Evolutionary conservation across 2,113 vertebrate species (phyloP).

Genomic region (Pterocles gutturalis): DNA sequence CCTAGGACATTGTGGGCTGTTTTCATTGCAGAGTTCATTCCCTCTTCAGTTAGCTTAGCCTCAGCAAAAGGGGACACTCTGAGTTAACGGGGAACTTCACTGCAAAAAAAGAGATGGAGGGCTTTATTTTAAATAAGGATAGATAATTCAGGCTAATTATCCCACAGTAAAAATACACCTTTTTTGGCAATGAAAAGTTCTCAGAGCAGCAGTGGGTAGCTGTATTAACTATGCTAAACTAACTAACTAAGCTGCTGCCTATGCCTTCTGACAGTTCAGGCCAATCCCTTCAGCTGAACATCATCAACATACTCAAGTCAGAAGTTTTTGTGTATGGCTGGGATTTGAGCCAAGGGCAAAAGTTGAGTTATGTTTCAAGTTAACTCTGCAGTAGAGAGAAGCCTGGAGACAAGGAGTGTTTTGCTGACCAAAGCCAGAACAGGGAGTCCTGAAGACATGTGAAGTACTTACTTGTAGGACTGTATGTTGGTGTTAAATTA

Average conservation of each 20-base stretch:
- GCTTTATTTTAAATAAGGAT: background rate
- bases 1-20: background rate
- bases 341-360: constrained; percentile 52
- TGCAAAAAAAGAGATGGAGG: background rate
- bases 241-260: background rate
- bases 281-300: background rate
- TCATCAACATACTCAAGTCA: constrained; percentile 34
- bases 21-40: background rate
- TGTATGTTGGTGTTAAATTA: background rate
- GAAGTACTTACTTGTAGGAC: constrained; percentile 25
- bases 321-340: constrained; percentile 44
- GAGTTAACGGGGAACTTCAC: constrained; percentile 6
- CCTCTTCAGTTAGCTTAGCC: background rate
- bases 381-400: constrained; percentile 34
- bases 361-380: constrained; percentile 43
- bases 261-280: background rate
- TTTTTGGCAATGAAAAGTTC: constrained; percentile 56
- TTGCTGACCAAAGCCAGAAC: constrained; percentile 62
- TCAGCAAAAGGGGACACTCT: background rate
- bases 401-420: constrained; percentile 1
- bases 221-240: background rate
- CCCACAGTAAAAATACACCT: constrained; percentile 43
- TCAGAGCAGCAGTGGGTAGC: background rate
- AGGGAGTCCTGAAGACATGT: constrained; percentile 20
- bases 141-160: constrained; percentile 12